Percentiles rank a stretch among this genome's conserved stretches.
Conservation (phyloP, 2,888 invertebrate genomes). For the Ypsolopha scabrella region DNA sequence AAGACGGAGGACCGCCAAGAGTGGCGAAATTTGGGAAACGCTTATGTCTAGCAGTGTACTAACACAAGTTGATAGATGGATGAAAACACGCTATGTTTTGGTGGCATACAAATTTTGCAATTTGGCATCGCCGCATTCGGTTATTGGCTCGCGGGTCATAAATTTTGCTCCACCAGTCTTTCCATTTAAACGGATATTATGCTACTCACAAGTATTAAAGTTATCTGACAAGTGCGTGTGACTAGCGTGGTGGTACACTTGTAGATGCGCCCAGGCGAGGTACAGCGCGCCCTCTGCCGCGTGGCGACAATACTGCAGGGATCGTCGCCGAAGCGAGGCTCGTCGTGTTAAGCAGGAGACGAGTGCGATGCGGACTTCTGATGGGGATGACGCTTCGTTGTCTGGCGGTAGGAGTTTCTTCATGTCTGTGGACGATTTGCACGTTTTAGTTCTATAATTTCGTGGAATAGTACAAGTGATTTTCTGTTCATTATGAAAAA, state of each 20-base stretch:
- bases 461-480: too few relatives aligned
- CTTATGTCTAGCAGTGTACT: too few relatives aligned
- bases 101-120: too few relatives aligned
- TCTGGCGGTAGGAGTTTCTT: slow-evolving; percentile 51
- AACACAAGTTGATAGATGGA: too few relatives aligned
- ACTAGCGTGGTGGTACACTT: slow-evolving; percentile 63
- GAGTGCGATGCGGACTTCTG: slow-evolving; percentile 28
- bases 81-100: too few relatives aligned
- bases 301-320: slow-evolving; percentile 72
- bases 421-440: slow-evolving; percentile 49
- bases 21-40: too few relatives aligned
- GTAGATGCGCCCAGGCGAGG: slow-evolving; percentile 82
- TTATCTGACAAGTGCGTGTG: background rate
- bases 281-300: slow-evolving; percentile 80
- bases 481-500: too few relatives aligned
- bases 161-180: too few relatives aligned
- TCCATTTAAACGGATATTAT: background rate
- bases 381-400: slow-evolving; percentile 19
- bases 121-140: too few relatives aligned
- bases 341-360: slow-evolving; percentile 20
- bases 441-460: background rate
- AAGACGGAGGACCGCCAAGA: too few relatives aligned
- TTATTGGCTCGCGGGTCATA: too few relatives aligned
- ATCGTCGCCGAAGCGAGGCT: slow-evolving; percentile 42
- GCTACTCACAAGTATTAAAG: background rate